Evolutionary conservation across 1,140 invertebrate species (phyloP), one percentile per base, ranked within the genome.

Genomic region (Zaprionus vittiger): DNA sequence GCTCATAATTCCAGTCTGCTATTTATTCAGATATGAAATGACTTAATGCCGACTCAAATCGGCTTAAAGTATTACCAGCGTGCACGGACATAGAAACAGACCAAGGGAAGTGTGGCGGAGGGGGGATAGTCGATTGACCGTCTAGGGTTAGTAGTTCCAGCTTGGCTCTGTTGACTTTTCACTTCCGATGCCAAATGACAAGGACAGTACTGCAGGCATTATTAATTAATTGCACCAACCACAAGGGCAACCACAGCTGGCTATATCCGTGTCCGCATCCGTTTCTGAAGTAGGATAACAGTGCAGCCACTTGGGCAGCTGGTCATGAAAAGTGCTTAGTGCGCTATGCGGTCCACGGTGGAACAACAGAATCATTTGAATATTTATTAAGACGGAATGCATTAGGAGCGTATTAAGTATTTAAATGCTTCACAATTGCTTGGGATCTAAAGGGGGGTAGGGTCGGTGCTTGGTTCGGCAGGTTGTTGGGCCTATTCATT

Each of bases 381-480:
- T 90, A 90, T 82, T 85, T 74, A 90, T 79, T 77, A 80, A 84
- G 79, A 74, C 77, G 72, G 60, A 77, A 78, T 82, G 75, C 79
- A 90, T 90, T 90, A 76, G 81, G 76, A 75, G 74, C 74, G 59
- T 73, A 90, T 90, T 91, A 75, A 71, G 67, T 70, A 90, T 71
- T 85, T 73, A 85, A 82, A 81, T 89, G 85, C 69, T 64, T 63
- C 61, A 73, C 79, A 71, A 85, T 67, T 78, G 86, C 64, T 70
- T 72, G 17, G 62, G 75, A 73, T 37, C 47, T 15, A 24, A 31
- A 44, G 17, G 63, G 34, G 14, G 69, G 63, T 37, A 34, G 47
- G 41, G 20, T 44, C 49, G 47, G 41, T 24, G 65, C 28, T 15
- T 60, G 57, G 31, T n/a, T 17, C 60, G 73, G 41, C 64, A 68